Base-by-base conservation (phyloP, 2,113 vertebrate genomes). In the Salvelinus alpinus region DNA sequence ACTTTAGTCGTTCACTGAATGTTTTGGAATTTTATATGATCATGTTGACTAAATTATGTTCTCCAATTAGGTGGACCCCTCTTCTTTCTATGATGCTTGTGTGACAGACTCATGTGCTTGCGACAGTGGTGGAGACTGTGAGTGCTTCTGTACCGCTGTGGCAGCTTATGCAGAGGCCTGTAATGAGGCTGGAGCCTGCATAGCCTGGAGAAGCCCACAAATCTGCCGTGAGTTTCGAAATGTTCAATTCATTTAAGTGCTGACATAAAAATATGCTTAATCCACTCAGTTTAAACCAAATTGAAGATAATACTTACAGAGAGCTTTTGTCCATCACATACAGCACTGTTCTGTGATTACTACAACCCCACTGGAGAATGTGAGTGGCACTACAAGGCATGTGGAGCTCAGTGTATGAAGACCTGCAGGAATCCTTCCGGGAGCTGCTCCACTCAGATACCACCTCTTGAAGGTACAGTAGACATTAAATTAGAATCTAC, bases 121-220 rank as follows among this genome's bases (percentile, higher is more conserved):
- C 78, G 95, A 98, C 87, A 89, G 80, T 0, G 96, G 96, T 0
- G 96, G 96, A 67, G 96, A 98, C 25, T 97, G 96, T 0, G 95
- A 97, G 48, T 97, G 96, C 83, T 96, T 97, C 88, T 98, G 97
- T 78, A 94, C 95, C 0, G 95, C 96, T 1, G 95, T 98, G 73
- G 95, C 96, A 57, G 89, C 93, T 0, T 98, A 98, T 0, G 95
- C 96, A n/a, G 92, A 95, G 51, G 93, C 95, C 77, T 98, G 97
- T 74, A 93, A 90, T 79, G 95, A 95, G 82, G 91, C 86, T 13
- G 89, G 80, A 4, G 91, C 90, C n/a, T 98, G 96, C 22, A 86
- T 97, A 67, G 87, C 78, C 83, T 98, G 97, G 97, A 96, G 97
- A 86, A 96, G 92, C 0, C 96, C 97, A 0, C 92, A 96, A 8